Evolutionary conservation across 1,140 invertebrate genomes (phyloP).

Genomic region (Charaxes varanes): DNA sequence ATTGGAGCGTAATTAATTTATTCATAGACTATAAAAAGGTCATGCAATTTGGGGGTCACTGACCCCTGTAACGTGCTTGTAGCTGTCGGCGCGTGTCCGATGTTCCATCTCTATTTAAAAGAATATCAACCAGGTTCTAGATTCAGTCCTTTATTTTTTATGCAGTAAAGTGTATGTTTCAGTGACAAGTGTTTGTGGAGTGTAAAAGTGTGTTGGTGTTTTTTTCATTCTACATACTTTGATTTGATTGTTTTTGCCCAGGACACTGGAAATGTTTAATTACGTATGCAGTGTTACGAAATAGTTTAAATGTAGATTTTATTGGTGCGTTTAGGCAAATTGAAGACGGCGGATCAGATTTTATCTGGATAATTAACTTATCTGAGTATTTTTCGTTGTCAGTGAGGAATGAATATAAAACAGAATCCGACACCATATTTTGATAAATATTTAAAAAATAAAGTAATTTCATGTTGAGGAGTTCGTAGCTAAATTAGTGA

Average conservation of each 20-base stretch:
- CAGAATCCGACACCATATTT: too few species aligned
- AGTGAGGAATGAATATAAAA: neutral
- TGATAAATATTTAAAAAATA: too few species aligned
- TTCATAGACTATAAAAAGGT: conserved; percentile 24
- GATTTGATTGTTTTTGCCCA: conserved; percentile 40
- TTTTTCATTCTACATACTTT: conserved; percentile 13
- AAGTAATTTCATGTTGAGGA: too few species aligned
- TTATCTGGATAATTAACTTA: neutral
- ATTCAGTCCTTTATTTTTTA: conserved; percentile 4
- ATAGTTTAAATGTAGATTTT: conserved; percentile 33
- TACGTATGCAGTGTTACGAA: conserved; percentile 36
- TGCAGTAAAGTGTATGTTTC: neutral
- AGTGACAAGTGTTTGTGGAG: neutral
- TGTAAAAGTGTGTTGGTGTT: conserved; percentile 2
- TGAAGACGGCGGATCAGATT: neutral
- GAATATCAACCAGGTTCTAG: too few species aligned
- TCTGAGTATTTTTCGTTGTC: too few species aligned
- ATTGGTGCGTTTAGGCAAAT: conserved; percentile 15
- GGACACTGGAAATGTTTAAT: conserved; percentile 46
- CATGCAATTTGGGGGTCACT: conserved; percentile 23
- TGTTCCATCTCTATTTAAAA: too few species aligned
- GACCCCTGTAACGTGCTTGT: conserved; percentile 21
- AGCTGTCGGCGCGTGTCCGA: conserved; percentile 25
- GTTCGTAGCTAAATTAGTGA: too few species aligned
- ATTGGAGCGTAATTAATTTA: conserved; percentile 18